A percentile compares a stretch with the other conserved stretches of the same genome.
These are phyloP conservation scores for Archivesica marissinica DNA, from an alignment of 1,140 invertebrate species.

Conservation along the genomic window DNA sequence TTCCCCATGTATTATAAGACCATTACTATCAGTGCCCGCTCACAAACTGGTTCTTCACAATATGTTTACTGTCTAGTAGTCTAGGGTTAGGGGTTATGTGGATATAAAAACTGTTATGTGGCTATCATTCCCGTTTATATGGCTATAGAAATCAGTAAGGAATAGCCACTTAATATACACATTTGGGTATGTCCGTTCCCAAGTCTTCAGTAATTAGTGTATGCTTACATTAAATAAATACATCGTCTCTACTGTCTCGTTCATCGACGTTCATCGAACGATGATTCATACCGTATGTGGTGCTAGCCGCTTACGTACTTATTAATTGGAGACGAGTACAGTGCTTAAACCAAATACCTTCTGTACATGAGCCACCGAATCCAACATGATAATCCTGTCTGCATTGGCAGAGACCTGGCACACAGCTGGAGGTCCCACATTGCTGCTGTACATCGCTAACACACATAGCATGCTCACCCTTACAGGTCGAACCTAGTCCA, in stretches of 20 bases:
- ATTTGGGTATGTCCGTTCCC: neutral
- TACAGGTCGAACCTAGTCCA: neutral
- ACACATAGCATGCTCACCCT: neutral
- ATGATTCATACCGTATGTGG: neutral
- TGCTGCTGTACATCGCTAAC: neutral
- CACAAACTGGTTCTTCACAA: no score
- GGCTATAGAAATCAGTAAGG: no score
- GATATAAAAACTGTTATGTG: no score
- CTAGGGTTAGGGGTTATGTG: no score
- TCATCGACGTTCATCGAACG: no score
- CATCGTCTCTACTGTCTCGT: no score
- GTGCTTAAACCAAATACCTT: neutral
- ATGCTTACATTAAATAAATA: neutral
- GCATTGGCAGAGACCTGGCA: constrained; percentile 31
- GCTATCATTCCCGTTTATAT: no score
- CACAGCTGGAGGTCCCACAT: constrained; percentile 13
- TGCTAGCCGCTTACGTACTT: neutral
- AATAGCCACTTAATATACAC: neutral
- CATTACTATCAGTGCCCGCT: no score
- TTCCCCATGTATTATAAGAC: no score
- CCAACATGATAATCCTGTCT: neutral
- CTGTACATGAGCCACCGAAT: constrained; percentile 6
- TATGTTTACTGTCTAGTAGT: no score
- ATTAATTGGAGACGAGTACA: neutral
- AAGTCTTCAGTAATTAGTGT: neutral